phyloP scores from a whole-genome alignment of 2,113 vertebrate species.

The Mustela lutreola region DNA sequence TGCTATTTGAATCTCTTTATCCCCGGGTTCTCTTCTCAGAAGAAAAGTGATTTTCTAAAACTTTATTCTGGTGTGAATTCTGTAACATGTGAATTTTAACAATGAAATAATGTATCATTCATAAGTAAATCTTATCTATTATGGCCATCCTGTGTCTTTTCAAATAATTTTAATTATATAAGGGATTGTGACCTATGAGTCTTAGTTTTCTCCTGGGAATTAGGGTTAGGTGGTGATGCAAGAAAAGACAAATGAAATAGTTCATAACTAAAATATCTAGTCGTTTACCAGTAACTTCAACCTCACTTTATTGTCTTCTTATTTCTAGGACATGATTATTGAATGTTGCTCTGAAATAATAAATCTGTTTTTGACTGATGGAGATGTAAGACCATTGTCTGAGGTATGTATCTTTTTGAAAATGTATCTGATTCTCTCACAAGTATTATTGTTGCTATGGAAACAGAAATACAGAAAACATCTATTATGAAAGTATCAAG shows the following conservation, averaged over 20 bases:
- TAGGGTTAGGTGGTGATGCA: not conserved
- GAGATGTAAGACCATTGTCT: slow-evolving; percentile 71
- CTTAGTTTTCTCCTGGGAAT: not conserved
- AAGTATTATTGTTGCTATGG: slow-evolving; percentile 27
- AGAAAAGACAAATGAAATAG: slow-evolving; percentile 8
- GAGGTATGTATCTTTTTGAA: slow-evolving; percentile 86
- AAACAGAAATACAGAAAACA: slow-evolving; percentile 69
- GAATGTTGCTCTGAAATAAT: slow-evolving; percentile 89
- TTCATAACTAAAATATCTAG: not conserved
- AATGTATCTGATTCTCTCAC: not conserved
- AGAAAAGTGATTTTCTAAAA: slow-evolving; percentile 48
- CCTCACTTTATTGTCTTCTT: slow-evolving; percentile 61
- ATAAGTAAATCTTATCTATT: not conserved
- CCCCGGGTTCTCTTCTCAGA: not conserved
- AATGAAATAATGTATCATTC: not conserved
- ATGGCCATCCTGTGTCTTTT: not conserved
- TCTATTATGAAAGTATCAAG: slow-evolving; percentile 38
- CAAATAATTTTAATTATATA: not conserved
- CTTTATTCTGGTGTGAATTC: not conserved
- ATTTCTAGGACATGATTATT: slow-evolving; percentile 87
- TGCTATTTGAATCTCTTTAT: not conserved
- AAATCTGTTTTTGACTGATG: slow-evolving; percentile 83
- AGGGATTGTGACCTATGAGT: not conserved
- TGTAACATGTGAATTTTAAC: slow-evolving; percentile 27
- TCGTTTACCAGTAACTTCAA: not conserved